phyloP scores from a whole-genome alignment of 2,888 invertebrate genomes.

The Ennomos fuscantarius region DNA sequence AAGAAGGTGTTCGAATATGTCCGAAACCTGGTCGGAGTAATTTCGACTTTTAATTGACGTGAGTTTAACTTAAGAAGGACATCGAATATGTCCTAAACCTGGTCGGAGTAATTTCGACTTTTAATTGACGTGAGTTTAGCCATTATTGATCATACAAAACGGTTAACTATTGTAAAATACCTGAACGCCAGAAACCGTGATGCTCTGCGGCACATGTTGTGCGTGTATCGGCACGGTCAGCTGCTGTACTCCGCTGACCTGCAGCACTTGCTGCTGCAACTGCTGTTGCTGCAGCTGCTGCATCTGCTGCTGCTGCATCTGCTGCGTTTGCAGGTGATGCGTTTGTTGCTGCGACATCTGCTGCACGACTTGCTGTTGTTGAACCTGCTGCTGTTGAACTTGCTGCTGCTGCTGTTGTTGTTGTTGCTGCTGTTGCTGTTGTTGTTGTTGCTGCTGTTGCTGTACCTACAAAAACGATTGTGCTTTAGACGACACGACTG shows the following conservation, averaged over 20 bases:
- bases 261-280: conserved; percentile 72
- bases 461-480: too few species aligned
- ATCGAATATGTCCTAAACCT: too few species aligned
- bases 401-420: conserved; percentile 51
- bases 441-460: conserved; percentile 47
- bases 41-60: too few species aligned
- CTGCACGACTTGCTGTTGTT: conserved; percentile 37
- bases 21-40: too few species aligned
- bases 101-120: too few species aligned
- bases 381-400: conserved; percentile 48
- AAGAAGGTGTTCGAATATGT: too few species aligned
- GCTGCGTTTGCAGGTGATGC: conserved; percentile 41
- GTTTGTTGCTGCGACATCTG: conserved; percentile 52
- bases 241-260: conserved; percentile 77
- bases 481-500: too few species aligned
- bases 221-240: conserved; percentile 71
- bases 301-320: conserved; percentile 47
- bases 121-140: too few species aligned
- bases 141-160: too few species aligned
- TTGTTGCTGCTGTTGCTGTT: conserved; percentile 47
- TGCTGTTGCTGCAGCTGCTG: conserved; percentile 55
- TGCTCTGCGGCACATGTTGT: conserved; percentile 67
- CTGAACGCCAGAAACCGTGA: conserved; percentile 63
- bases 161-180: conserved; percentile 40
- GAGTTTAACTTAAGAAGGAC: too few species aligned